These are phyloP conservation scores for Uropsilus gracilis DNA, from an alignment of 2,113 vertebrate genomes.

Conservation along the genomic window DNA sequence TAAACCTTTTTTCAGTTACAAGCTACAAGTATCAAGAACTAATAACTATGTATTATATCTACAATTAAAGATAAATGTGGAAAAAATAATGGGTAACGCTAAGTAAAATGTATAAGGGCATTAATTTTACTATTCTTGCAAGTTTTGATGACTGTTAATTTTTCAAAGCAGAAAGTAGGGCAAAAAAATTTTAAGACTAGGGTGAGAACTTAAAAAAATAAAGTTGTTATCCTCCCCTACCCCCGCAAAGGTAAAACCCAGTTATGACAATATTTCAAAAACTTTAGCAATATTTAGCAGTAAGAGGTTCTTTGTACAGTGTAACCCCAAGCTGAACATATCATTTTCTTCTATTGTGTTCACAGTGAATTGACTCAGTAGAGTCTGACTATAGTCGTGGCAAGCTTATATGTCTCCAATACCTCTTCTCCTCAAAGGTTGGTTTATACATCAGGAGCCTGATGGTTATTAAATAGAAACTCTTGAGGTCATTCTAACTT, in stretches of 20 bases:
- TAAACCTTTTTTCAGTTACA: not conserved
- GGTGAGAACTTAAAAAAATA: not conserved
- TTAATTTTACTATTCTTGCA: not conserved
- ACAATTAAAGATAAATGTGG: not conserved
- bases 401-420: not conserved
- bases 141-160: not conserved
- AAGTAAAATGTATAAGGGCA: not conserved
- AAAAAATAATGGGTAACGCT: not conserved
- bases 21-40: not conserved
- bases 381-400: not conserved
- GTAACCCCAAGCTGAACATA: not conserved
- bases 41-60: not conserved
- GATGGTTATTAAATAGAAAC: not conserved
- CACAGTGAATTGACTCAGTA: not conserved
- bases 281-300: not conserved
- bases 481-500: not conserved
- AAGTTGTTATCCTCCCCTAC: no score
- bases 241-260: not conserved
- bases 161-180: not conserved
- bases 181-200: not conserved
- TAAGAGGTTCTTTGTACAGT: not conserved
- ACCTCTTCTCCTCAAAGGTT: not conserved
- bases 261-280: not conserved
- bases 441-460: not conserved
- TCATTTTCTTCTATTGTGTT: not conserved